These are phyloP conservation scores for Enteromius anoplus DNA, from an alignment of 2,797 vertebrate species.

Conservation along the genomic window DNA sequence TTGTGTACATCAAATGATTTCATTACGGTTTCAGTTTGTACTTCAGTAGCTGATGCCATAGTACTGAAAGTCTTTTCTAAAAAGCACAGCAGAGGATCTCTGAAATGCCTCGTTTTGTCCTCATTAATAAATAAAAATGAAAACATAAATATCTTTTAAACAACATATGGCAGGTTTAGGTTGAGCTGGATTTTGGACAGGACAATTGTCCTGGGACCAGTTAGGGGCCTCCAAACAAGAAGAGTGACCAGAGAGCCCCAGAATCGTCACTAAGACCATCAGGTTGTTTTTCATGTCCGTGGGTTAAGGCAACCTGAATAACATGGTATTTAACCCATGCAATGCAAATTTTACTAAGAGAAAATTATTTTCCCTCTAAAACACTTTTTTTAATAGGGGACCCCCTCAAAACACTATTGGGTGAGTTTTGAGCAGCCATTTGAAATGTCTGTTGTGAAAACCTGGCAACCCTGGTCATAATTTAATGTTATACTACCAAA, in stretches of 20 bases:
- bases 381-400: not conserved
- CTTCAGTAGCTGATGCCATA: not conserved
- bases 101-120: not conserved
- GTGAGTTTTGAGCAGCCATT: not conserved
- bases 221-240: not conserved
- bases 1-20: not conserved
- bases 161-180: not conserved
- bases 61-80: not conserved
- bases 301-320: not conserved
- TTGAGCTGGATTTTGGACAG: not conserved
- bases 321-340: not conserved
- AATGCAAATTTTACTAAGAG: not conserved
- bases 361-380: not conserved
- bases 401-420: not conserved
- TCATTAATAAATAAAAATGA: not conserved
- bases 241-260: not conserved
- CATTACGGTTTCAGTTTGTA: not conserved
- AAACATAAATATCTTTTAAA: not conserved
- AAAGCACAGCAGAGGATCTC: not conserved
- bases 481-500: not conserved
- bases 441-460: not conserved
- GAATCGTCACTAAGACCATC: not conserved
- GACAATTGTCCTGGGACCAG: not conserved
- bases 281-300: not conserved
- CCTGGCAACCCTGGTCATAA: not conserved